Percentiles rank a stretch among this genome's conserved stretches.
Conservation (phyloP, 2,888 invertebrate species). For the Volucella bombylans region DNA sequence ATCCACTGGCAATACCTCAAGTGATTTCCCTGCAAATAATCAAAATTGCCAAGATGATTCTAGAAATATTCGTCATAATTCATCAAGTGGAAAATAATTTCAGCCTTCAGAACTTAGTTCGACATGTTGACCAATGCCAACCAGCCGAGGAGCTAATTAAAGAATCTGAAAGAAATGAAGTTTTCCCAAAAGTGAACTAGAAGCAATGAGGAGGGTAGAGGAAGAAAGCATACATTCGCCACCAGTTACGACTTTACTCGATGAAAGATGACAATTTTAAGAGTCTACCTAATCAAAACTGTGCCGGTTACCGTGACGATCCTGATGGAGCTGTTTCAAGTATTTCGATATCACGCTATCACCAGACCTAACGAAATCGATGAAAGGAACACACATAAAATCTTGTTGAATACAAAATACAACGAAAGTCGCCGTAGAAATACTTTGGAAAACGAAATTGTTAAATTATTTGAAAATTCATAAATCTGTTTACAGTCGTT, state of each 20-base stretch:
- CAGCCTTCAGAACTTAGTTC: slow-evolving; percentile 92
- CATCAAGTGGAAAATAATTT: slow-evolving; percentile 83
- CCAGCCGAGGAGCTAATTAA: slow-evolving; percentile 89
- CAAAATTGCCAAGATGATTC: slow-evolving; percentile 71
- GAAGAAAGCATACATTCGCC: slow-evolving; percentile 90
- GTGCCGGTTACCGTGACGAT: slow-evolving; percentile 84
- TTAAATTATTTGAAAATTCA: no score
- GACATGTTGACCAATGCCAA: slow-evolving; percentile 89
- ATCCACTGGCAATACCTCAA: slow-evolving; percentile 17
- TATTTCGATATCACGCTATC: slow-evolving; percentile 28
- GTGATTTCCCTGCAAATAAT: slow-evolving; percentile 49
- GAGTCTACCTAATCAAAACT: slow-evolving; percentile 83
- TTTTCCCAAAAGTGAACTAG: slow-evolving; percentile 89
- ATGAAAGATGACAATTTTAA: slow-evolving; percentile 82
- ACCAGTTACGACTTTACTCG: slow-evolving; percentile 88
- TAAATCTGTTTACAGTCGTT: no score
- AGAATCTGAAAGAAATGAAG: slow-evolving; percentile 90
- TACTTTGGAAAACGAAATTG: no score
- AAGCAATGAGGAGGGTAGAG: slow-evolving; percentile 92
- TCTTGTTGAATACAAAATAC: neutral
- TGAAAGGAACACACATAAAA: neutral
- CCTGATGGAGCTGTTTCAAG: slow-evolving; percentile 88
- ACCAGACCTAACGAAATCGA: slow-evolving; percentile 6
- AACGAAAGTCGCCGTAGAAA: neutral
- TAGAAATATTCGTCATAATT: slow-evolving; percentile 72